These are phyloP conservation scores for Muscicapa adusta DNA, from an alignment of 2,113 vertebrate genomes.

Conservation along the genomic window DNA sequence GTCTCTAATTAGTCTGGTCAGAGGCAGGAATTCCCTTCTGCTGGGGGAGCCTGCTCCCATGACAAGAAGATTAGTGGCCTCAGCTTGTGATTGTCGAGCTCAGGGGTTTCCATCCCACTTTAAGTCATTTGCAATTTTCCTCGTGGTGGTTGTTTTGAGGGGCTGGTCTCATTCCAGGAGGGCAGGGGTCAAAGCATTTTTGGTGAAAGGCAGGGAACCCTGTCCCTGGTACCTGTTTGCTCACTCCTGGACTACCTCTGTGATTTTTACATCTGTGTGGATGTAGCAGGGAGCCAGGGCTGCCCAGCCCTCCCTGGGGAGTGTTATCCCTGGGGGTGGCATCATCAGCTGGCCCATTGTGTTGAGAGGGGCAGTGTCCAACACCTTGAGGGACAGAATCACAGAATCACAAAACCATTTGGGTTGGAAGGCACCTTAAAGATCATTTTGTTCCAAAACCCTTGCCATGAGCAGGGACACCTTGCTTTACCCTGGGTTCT, in stretches of 20 bases:
- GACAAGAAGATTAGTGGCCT: slow-evolving; percentile 44
- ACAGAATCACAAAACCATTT: fast-evolving
- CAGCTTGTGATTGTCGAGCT: background rate
- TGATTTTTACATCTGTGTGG: background rate
- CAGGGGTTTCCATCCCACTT: background rate
- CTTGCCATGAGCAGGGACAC: background rate
- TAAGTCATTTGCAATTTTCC: slow-evolving; percentile 25
- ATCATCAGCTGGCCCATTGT: no score
- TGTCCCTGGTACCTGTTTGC: background rate
- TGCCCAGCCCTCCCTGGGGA: background rate
- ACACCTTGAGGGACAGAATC: background rate
- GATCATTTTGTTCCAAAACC: background rate
- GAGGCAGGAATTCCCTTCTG: slow-evolving; percentile 56
- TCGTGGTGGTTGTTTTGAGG: background rate
- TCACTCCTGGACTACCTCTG: background rate
- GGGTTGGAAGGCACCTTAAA: background rate
- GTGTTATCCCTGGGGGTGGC: fast-evolving
- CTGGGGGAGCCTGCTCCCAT: background rate
- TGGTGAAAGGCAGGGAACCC: background rate
- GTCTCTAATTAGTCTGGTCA: slow-evolving; percentile 42
- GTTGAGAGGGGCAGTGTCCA: background rate
- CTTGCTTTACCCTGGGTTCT: background rate
- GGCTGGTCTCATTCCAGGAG: background rate
- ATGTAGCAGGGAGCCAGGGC: background rate
- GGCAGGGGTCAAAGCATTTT: slow-evolving; percentile 25